Percentiles rank a stretch among this genome's conserved stretches.
phyloP scores from a whole-genome alignment of 2,797 vertebrate genomes.

The Sebastes trivittatus region DNA sequence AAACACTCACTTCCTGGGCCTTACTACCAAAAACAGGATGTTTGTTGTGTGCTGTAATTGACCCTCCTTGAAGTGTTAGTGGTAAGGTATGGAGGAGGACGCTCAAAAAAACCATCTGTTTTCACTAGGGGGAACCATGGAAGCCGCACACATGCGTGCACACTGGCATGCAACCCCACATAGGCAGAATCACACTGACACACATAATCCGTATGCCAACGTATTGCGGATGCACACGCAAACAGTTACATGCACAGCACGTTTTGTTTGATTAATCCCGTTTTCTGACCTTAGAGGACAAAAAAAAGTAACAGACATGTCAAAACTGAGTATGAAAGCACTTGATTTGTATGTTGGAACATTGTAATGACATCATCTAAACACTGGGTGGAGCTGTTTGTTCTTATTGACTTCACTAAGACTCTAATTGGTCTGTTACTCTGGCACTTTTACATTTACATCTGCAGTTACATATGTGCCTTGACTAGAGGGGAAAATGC shows the following conservation, averaged over 20 bases:
- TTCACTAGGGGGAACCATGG: slow-evolving; percentile 69
- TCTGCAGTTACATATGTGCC: neutral
- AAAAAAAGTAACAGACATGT: slow-evolving; percentile 9
- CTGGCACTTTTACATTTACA: neutral
- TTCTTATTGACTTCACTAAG: neutral
- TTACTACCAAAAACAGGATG: slow-evolving; percentile 83
- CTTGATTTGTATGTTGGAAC: neutral
- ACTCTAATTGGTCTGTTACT: neutral
- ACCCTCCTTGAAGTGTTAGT: slow-evolving; percentile 82
- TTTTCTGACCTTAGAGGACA: slow-evolving; percentile 21
- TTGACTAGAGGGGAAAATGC: neutral
- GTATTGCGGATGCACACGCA: neutral
- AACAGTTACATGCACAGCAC: slow-evolving; percentile 2
- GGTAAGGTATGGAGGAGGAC: slow-evolving; percentile 77
- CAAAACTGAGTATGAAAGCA: slow-evolving; percentile 10
- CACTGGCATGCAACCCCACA: slow-evolving; percentile 25
- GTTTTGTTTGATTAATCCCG: slow-evolving; percentile 21
- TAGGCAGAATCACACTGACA: slow-evolving; percentile 19
- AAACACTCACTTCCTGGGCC: slow-evolving; percentile 80
- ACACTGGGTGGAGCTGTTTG: slow-evolving; percentile 62
- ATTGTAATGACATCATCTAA: slow-evolving; percentile 36
- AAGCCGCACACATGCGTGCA: slow-evolving; percentile 37
- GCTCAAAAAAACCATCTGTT: slow-evolving; percentile 76
- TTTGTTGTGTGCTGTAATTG: slow-evolving; percentile 84
- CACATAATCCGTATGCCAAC: slow-evolving; percentile 1